Evolutionary conservation across 2,113 vertebrate genomes (phyloP), one percentile per base, ranked within the genome.

Genomic region (Bostrychus sinensis): DNA sequence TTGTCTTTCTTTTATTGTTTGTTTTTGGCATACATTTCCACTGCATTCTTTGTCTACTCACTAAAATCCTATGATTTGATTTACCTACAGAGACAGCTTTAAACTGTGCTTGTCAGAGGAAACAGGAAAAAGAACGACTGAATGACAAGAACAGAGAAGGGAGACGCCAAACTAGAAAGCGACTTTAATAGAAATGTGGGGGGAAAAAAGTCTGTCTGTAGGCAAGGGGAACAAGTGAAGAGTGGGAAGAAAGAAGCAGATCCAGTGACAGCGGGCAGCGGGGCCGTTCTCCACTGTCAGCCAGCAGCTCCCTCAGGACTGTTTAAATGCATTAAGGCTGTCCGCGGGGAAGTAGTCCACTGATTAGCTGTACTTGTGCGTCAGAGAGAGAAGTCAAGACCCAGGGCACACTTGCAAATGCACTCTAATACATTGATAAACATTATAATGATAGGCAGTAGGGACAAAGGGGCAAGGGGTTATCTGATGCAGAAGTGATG

Each of bases 331-430:
- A 82, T 88, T 80, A 83, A 58, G 46, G 41, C 64, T 45, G 63
- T 85, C 84, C 67, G 37, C 72, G 22, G 72, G 80, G 81, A 80
- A 64, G 62, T 62, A 78, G 51, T 36, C 50, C 66, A 75, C 81
- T 88, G 78, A 87, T 86, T 86, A 86, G 65, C 80, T 74, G 60
- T 56, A 65, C 80, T 77, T 81, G 70, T 66, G 74, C 78, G 78
- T 56, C 56, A 67, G 17, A 72, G 66, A 19, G 59, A 56, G 75
- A 54, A 66, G 48, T 62, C 60, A 32, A 32, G 55, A 75, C 62
- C 65, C 62, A 66, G 41, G 16, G 48, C 80, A 61, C 66, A 78
- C 14, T 6, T 48, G 62, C 36, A 68, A 13, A 54, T 17, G 53
- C 42, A 61, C 45, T 60, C 41, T 66, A 46, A 65, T 39, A 60